Percentiles rank a stretch among this genome's conserved stretches.
These are phyloP conservation scores for Uropsilus gracilis DNA, from an alignment of 2,113 vertebrate genomes.

Conservation along the genomic window DNA sequence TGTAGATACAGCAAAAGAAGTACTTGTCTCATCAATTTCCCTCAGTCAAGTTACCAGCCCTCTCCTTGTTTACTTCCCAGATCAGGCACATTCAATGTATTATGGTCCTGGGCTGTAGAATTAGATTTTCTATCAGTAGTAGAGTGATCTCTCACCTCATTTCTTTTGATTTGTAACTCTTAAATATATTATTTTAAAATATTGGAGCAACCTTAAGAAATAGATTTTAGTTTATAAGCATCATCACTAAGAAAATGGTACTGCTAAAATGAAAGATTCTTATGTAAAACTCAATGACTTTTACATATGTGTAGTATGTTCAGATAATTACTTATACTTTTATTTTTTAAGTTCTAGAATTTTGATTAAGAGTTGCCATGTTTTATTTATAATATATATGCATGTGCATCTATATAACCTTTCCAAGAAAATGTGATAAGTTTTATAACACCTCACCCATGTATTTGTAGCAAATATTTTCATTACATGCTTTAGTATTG, in stretches of 20 bases:
- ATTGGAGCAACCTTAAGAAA: background rate
- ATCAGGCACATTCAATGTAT: too few relatives aligned
- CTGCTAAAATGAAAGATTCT: background rate
- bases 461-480: background rate
- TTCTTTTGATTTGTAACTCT: constrained; percentile 16
- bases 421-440: background rate
- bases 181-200: background rate
- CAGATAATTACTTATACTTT: background rate
- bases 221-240: background rate
- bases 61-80: too few relatives aligned
- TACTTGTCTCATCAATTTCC: background rate
- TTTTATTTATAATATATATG: background rate
- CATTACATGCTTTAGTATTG: background rate
- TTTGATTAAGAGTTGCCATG: background rate
- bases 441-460: background rate
- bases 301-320: constrained; percentile 51
- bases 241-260: background rate
- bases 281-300: constrained; percentile 63
- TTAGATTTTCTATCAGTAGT: too few relatives aligned
- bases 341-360: constrained; percentile 14
- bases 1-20: background rate
- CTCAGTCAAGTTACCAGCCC: too few relatives aligned
- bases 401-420: background rate
- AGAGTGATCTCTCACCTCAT: background rate
- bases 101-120: too few relatives aligned